Conservation (phyloP, 2,888 invertebrate species). For the Psococerastis gibbosa region DNA sequence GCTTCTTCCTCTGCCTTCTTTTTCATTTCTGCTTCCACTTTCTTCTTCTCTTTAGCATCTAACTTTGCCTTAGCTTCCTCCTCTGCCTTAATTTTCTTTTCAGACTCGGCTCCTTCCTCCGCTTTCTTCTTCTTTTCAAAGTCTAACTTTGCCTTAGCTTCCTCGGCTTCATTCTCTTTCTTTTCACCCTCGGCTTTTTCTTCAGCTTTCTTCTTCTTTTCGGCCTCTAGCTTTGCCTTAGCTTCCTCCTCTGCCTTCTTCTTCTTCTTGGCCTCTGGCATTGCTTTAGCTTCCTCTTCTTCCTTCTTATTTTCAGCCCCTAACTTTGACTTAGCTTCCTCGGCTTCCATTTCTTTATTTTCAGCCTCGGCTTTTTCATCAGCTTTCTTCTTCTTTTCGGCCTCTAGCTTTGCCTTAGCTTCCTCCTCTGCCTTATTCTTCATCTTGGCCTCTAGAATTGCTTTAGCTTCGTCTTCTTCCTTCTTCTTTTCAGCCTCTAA, state of each 20-base stretch:
- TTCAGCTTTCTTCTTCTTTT: conserved; percentile 9
- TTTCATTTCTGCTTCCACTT: conserved; percentile 17
- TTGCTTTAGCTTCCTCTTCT: conserved; percentile 12
- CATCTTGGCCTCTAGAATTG: conserved; percentile 18
- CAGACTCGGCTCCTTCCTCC: conserved; percentile 12
- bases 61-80: conserved; percentile 16
- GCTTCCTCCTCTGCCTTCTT: conserved; percentile 11
- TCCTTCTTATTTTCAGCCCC: conserved; percentile 11
- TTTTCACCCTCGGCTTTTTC: too few species aligned
- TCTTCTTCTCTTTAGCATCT: conserved; percentile 17
- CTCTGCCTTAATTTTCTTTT: conserved; percentile 14
- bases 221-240: conserved; percentile 8
- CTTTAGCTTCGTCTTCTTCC: conserved; percentile 20
- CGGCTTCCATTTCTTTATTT: conserved; percentile 15
- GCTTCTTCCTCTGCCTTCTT: conserved; percentile 16
- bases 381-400: conserved; percentile 15
- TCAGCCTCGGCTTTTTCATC: conserved; percentile 15
- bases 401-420: conserved; percentile 13
- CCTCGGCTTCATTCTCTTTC: conserved; percentile 10
- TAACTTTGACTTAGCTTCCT: conserved; percentile 14
- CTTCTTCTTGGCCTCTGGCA: conserved; percentile 9
- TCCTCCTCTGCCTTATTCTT: conserved; percentile 11
- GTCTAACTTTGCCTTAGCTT: conserved; percentile 12
- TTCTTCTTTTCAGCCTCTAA: conserved; percentile 19
- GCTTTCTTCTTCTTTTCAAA: conserved; percentile 12